Evolutionary conservation across 2,113 vertebrate genomes (phyloP), one percentile per base, ranked within the genome.

Genomic region (Psophia crepitans): DNA sequence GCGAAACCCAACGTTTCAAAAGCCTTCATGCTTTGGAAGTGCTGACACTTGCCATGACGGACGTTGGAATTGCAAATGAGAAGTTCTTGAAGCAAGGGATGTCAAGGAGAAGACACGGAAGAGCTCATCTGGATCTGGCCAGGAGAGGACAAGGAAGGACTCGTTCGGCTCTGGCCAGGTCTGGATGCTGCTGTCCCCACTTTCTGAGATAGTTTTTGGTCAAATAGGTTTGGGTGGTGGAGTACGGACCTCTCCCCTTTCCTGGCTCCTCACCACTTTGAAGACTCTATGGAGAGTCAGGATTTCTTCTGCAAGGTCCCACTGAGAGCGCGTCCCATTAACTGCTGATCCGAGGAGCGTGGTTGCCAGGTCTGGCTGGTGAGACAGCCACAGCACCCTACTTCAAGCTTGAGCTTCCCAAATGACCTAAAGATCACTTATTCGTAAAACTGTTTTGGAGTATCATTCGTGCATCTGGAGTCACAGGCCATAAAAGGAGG

Each of bases 171-270:
- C 13, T 12, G 14, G 11, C 30, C 30, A 39, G 26, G 24, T 39
- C 37, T 8, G 1, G 8, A 14, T 15, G 7, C 48, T 68, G 1
- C 22, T 0, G 2, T 20, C n/a, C 13, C 3, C 14, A 1, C 19
- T 76, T 60, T 23, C 48, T 15, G 35, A 79, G 58, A 6, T 37
- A 66, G 2, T 14, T 83, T 85, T 76, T 33, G 48, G 32, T 35
- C 22, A 44, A 19, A 35, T 2, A n/a, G 3, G 2, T 37, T 37
- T 68, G 60, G 9, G 22, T 2, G 12, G 5, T 39, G 17, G 30
- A 0, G 1, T 2, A 12, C 3, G 18, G 32, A 7, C 14, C 37
- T 75, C n/a, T 13, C 12, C 18, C 3, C 28, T 24, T 16, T 11
- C 24, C 21, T 8, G 5, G 14, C 51, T 77, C 5, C 30, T 73